Evolutionary conservation across 2,797 vertebrate species (phyloP).

Genomic region (Karalla daura): DNA sequence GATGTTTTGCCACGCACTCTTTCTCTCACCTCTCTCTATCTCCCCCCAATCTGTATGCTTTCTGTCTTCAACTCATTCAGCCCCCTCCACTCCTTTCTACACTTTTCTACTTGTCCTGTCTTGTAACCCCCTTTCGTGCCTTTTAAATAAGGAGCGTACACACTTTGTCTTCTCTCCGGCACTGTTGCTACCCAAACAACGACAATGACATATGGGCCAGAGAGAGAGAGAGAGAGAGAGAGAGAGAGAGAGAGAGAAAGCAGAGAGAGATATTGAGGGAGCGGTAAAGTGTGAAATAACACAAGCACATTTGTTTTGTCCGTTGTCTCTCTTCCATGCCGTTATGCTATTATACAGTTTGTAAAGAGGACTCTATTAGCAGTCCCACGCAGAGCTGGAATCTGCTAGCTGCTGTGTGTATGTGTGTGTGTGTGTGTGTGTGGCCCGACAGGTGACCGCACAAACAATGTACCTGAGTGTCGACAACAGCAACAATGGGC

Average conservation of each 20-base stretch:
- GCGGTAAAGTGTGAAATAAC: slow-evolving; percentile 21
- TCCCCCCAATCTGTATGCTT: slow-evolving; percentile 6
- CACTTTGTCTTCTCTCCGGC: slow-evolving; percentile 29
- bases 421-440: too few species aligned
- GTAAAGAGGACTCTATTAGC: slow-evolving; percentile 44
- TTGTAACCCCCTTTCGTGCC: slow-evolving; percentile 23
- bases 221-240: slow-evolving; percentile 8
- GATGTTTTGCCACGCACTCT: not conserved
- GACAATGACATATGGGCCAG: slow-evolving; percentile 26
- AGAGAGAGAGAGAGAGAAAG: not conserved
- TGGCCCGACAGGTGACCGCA: slow-evolving; percentile 50
- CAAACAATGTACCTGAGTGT: slow-evolving; percentile 54
- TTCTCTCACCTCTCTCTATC: not conserved
- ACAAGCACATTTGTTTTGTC: slow-evolving; percentile 28
- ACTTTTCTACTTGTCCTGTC: slow-evolving; percentile 6
- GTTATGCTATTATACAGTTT: slow-evolving; percentile 29
- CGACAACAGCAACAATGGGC: slow-evolving; percentile 66
- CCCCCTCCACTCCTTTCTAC: not conserved
- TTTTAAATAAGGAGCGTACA: slow-evolving; percentile 29
- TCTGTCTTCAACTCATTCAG: not conserved
- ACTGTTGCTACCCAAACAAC: slow-evolving; percentile 49
- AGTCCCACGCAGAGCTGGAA: slow-evolving; percentile 54
- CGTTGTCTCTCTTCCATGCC: slow-evolving; percentile 39
- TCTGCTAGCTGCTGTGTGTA: slow-evolving; percentile 69
- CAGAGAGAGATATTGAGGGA: not conserved